Conservation (phyloP, 2,113 vertebrate species). For the Perccottus glenii region DNA sequence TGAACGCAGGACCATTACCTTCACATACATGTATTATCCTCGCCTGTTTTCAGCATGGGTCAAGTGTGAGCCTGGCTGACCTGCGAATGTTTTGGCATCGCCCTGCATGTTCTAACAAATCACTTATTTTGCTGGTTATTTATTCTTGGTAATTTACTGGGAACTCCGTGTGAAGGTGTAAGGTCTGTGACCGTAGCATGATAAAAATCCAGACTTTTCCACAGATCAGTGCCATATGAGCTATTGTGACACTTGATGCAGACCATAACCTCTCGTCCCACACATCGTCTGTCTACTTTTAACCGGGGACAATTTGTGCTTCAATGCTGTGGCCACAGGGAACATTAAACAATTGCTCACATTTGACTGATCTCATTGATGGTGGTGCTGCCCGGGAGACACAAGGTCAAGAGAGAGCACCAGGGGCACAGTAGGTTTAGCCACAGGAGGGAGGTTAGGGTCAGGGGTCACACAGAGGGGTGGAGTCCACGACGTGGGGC, state of each 20-base stretch:
- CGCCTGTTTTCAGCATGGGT: too few species aligned
- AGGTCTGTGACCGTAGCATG: too few species aligned
- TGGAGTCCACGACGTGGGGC: slow-evolving; percentile 14
- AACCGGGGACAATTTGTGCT: slow-evolving; percentile 20
- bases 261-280: neutral
- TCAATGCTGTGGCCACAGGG: slow-evolving; percentile 30
- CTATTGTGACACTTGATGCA: neutral
- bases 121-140: too few species aligned
- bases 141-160: too few species aligned
- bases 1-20: too few species aligned
- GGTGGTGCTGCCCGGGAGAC: slow-evolving; percentile 39
- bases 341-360: slow-evolving; percentile 60
- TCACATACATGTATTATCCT: too few species aligned
- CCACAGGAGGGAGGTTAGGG: slow-evolving; percentile 33
- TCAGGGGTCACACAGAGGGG: slow-evolving; percentile 37
- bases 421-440: slow-evolving; percentile 26
- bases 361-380: slow-evolving; percentile 53
- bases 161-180: too few species aligned
- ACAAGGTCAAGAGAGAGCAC: slow-evolving; percentile 57
- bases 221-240: neutral
- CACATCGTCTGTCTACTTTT: neutral
- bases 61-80: too few species aligned
- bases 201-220: too few species aligned
- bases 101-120: too few species aligned
- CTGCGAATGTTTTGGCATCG: neutral